A percentile compares a stretch with the other conserved stretches of the same genome.
Evolutionary conservation across 2,888 invertebrate genomes (phyloP).

Genomic region (Coelinius sp.): DNA sequence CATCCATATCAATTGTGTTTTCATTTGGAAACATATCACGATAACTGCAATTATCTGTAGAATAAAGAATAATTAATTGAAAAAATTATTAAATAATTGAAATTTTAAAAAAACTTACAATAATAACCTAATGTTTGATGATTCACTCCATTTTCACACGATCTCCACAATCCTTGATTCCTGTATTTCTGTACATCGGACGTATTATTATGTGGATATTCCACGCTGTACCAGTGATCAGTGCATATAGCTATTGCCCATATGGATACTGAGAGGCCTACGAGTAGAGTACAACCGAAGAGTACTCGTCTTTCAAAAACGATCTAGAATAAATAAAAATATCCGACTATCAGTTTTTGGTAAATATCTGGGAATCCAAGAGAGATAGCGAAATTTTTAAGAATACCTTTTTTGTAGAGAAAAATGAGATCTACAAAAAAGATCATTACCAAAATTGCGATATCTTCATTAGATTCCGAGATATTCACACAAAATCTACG

Average conservation of each 20-base stretch:
- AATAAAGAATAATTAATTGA: neutral
- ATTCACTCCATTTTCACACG: constrained; percentile 72
- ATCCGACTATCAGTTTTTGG: too few relatives aligned
- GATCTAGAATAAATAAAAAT: constrained; percentile 62
- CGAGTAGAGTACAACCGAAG: constrained; percentile 78
- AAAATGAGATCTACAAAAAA: too few relatives aligned
- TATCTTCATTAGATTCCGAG: too few relatives aligned
- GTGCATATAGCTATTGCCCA: constrained; percentile 84
- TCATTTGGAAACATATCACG: constrained; percentile 77
- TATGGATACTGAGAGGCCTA: constrained; percentile 77
- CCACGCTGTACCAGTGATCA: constrained; percentile 80
- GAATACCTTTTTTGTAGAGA: too few relatives aligned
- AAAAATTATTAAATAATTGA: neutral
- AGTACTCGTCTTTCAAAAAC: constrained; percentile 82
- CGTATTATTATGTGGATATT: constrained; percentile 58
- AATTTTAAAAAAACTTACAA: constrained; percentile 48
- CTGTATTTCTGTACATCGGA: constrained; percentile 70
- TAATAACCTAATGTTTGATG: constrained; percentile 45
- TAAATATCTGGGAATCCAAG: too few relatives aligned
- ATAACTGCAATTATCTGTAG: constrained; percentile 71
- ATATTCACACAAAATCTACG: too few relatives aligned
- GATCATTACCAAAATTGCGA: too few relatives aligned
- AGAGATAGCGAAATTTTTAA: too few relatives aligned
- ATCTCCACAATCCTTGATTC: constrained; percentile 81
- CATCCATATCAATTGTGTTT: constrained; percentile 71